Evolutionary conservation across 1,140 invertebrate species (phyloP).

Genomic region (Drosophila ananassae): DNA sequence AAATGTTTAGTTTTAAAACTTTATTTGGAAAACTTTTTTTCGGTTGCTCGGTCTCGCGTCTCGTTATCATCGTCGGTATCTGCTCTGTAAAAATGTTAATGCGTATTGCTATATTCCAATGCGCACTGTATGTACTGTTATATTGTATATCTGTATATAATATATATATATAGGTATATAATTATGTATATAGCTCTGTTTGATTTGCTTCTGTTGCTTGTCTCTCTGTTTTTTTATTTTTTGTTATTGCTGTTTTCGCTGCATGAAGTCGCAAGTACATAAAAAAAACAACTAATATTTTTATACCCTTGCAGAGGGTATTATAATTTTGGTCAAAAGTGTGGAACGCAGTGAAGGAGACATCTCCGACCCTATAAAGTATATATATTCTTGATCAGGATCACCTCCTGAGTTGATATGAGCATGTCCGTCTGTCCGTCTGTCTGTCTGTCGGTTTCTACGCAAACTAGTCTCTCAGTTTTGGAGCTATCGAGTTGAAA

Average conservation of each 20-base stretch:
- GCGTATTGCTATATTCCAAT: conserved; percentile 56
- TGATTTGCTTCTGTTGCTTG: conserved; percentile 80
- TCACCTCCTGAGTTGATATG: too few species aligned
- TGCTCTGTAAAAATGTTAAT: conserved; percentile 74
- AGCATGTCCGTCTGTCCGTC: too few species aligned
- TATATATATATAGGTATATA: conserved; percentile 71
- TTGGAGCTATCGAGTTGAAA: too few species aligned
- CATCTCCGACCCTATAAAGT: too few species aligned
- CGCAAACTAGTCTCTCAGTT: too few species aligned
- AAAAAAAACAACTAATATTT: neutral
- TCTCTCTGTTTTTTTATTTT: conserved; percentile 41
- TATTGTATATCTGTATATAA: conserved; percentile 71
- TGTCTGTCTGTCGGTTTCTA: too few species aligned
- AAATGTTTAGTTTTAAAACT: conserved; percentile 82
- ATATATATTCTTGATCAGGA: too few species aligned
- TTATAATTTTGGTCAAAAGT: too few species aligned
- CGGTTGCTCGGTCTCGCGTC: conserved; percentile 46
- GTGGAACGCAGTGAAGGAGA: too few species aligned
- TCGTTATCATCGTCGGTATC: conserved; percentile 34
- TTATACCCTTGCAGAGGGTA: too few species aligned
- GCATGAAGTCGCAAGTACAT: conserved; percentile 4
- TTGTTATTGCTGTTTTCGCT: conserved; percentile 34
- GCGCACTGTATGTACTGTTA: conserved; percentile 65
- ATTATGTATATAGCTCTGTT: conserved; percentile 80
- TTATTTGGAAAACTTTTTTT: conserved; percentile 83